Percentiles rank a stretch among this genome's conserved stretches.
Conservation (phyloP, 1,140 invertebrate genomes). For the fruit fly (Drosophila melanogaster) region DNA sequence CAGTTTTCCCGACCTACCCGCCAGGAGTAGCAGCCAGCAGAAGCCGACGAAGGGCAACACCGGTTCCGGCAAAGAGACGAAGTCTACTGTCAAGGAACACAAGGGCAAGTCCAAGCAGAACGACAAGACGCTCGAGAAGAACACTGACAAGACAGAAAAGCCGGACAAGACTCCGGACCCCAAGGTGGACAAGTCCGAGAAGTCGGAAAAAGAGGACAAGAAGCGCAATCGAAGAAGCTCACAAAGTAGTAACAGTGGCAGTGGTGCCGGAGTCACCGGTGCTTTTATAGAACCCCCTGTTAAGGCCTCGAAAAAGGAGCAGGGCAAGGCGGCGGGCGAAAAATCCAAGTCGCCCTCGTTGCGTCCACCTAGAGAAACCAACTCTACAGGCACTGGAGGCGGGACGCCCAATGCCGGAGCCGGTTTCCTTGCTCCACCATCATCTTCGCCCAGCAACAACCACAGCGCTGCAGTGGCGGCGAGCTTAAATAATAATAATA, state of each 20-base stretch:
- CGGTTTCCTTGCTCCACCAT: constrained; percentile 26
- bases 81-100: constrained; percentile 56
- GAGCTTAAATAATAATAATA: constrained; percentile 49
- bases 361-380: constrained; percentile 40
- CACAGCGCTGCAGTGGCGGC: constrained; percentile 12
- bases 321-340: constrained; percentile 58
- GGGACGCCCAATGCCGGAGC: constrained; percentile 9
- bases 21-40: constrained; percentile 42
- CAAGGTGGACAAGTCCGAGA: constrained; percentile 66
- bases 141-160: constrained; percentile 43
- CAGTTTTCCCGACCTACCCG: constrained; percentile 77
- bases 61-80: constrained; percentile 40
- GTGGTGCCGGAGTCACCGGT: constrained; percentile 31
- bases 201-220: constrained; percentile 85
- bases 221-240: constrained; percentile 86
- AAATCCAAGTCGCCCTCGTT: constrained; percentile 79
- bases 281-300: constrained; percentile 74
- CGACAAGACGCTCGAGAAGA: constrained; percentile 47
- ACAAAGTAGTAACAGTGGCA: constrained; percentile 60
- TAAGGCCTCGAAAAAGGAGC: constrained; percentile 77
- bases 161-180: constrained; percentile 56
- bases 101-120: constrained; percentile 53
- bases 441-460: constrained; percentile 56
- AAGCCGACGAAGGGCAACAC: constrained; percentile 37
- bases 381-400: constrained; percentile 14